Evolutionary conservation across 2,888 invertebrate species (phyloP), one percentile per base, ranked within the genome.

Genomic region (Elmis aenea): DNA sequence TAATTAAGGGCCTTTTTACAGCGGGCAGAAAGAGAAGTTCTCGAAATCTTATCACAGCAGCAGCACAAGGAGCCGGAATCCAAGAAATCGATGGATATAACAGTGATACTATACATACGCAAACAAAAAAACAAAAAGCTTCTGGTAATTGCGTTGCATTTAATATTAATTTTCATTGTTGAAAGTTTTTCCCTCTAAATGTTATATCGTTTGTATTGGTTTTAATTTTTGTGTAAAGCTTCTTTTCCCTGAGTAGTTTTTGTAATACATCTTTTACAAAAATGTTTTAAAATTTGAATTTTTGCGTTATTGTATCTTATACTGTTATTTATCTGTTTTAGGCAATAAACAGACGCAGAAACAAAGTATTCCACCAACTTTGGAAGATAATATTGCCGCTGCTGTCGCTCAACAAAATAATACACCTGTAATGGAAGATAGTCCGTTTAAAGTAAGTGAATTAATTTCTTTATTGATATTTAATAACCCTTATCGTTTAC

Each of bases 71-170:
- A 21, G 72, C 73, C 40, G 75, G 70, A 37, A 70, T 80, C 57
- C 53, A 57, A 14, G 77, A 77, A 44, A 74, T 75, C 44, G 77
- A 79, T 47, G 70, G 72, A 40, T 79, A 78, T 54, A 72, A 72
- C 13, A 58, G 50, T 33, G 62, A 59, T 27, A 42, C 33, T n/a
- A 46, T 38, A 29, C 13, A 31, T 2, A 11, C 36, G 10, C 57
- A 54, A 23, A 59, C 30, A 13, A 48, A 50, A 38, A 48, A 50
- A 15, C 45, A 46, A 14, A 36, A 33, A 21, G 38, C 47, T 18
- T 27, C 37, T 33, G 28, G 42, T 42, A 42, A 28, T 13, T 22
- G n/a, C n/a, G n/a, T n/a, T n/a, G n/a, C n/a, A n/a, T n/a, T n/a
- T n/a, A n/a, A n/a, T n/a, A n/a, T n/a, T n/a, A n/a, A n/a, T n/a